These are phyloP conservation scores for Cassiopea andromeda DNA, from an alignment of 30 jellyfish, hydroid and myxozoan species.

Conservation along the genomic window DNA sequence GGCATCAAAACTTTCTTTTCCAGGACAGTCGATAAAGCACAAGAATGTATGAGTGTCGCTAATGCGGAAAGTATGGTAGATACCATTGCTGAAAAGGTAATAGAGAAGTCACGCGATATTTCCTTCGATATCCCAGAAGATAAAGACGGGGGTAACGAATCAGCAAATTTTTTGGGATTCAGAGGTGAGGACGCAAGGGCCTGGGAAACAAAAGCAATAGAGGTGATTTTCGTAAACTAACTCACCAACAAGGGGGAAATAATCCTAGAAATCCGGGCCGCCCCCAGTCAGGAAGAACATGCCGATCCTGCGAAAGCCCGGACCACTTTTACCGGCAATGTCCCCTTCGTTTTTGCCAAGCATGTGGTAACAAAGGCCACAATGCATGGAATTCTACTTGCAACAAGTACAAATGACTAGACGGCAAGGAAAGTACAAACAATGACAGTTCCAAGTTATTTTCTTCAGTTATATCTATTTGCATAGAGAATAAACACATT, in stretches of 20 bases:
- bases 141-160: neutral
- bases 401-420: neutral
- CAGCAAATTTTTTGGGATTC: neutral
- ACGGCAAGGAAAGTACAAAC: neutral
- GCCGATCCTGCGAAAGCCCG: neutral
- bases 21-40: neutral
- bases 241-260: neutral
- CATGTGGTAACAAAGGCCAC: neutral
- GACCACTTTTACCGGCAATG: neutral
- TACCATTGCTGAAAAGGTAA: neutral
- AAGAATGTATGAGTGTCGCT: neutral
- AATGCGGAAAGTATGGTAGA: neutral
- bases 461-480: neutral
- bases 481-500: neutral
- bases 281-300: neutral
- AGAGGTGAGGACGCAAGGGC: neutral
- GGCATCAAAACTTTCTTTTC: neutral
- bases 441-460: neutral
- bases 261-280: neutral
- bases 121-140: neutral
- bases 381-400: neutral
- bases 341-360: neutral
- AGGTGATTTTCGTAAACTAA: neutral
- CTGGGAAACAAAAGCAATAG: neutral
- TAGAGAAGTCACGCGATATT: neutral